Evolutionary conservation across 2,113 vertebrate genomes (phyloP).

Genomic region (Ramphastos sulfuratus): DNA sequence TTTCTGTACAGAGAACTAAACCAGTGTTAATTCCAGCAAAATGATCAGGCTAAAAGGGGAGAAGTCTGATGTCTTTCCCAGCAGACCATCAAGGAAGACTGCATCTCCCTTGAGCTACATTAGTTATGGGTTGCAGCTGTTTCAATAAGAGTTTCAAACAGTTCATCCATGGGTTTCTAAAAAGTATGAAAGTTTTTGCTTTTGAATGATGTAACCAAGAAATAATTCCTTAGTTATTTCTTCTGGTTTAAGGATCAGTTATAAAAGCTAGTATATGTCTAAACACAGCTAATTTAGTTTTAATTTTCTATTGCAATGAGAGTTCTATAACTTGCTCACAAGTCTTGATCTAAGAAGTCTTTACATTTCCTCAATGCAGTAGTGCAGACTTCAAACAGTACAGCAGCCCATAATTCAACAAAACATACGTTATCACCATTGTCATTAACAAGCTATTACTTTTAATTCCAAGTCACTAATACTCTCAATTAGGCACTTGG

Average conservation of each 20-base stretch:
- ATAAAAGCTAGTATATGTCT: neutral
- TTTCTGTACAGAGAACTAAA: neutral
- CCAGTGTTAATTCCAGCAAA: accelerated
- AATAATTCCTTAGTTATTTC: neutral
- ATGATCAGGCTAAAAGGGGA: neutral
- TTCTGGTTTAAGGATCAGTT: neutral
- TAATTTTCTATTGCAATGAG: neutral
- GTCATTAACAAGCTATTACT: constrained; percentile 13
- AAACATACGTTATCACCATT: neutral
- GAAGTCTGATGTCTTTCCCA: neutral
- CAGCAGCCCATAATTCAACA: neutral
- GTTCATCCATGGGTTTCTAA: neutral
- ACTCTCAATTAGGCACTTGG: neutral
- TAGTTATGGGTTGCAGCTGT: neutral
- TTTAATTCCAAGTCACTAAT: constrained; percentile 8
- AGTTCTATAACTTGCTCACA: neutral
- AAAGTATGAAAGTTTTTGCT: neutral
- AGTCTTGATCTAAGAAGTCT: neutral
- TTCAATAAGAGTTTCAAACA: neutral
- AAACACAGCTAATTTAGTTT: neutral
- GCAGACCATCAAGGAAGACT: neutral
- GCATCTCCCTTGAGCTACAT: neutral
- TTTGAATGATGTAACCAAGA: neutral
- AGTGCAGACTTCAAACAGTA: neutral
- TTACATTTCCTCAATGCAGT: neutral